Conservation (phyloP, 2,888 invertebrate species). For the Zootermopsis nevadensis region DNA sequence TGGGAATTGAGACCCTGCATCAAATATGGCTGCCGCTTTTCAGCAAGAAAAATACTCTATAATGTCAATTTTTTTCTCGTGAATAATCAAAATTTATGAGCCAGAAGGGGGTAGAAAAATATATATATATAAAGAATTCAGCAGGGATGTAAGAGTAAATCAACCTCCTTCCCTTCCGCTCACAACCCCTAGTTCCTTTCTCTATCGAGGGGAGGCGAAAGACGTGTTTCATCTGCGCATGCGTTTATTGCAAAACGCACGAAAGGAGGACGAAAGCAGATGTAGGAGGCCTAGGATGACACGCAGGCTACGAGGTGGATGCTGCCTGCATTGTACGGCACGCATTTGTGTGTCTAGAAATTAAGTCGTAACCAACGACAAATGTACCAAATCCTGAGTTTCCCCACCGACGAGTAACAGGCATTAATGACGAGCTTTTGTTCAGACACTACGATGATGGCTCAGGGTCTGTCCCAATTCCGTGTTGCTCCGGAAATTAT, state of each 20-base stretch:
- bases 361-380: too few species aligned
- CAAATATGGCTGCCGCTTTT: conserved; percentile 6
- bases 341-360: too few species aligned
- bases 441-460: too few species aligned
- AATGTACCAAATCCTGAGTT: too few species aligned
- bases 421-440: too few species aligned
- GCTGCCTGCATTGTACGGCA: too few species aligned
- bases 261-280: neutral
- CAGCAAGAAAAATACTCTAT: conserved; percentile 26
- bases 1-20: conserved; percentile 17
- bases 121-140: conserved; percentile 52
- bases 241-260: neutral
- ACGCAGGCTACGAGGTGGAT: too few species aligned
- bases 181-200: conserved; percentile 35
- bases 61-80: conserved; percentile 52
- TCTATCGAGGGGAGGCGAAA: conserved; percentile 10
- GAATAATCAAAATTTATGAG: conserved; percentile 54
- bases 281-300: neutral
- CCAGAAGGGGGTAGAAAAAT: conserved; percentile 43
- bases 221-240: conserved; percentile 2
- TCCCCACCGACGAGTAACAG: too few species aligned
- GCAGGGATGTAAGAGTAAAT: conserved; percentile 50
- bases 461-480: too few species aligned
- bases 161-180: conserved; percentile 43
- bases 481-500: too few species aligned